phyloP scores from a whole-genome alignment of 2,113 vertebrate genomes.

The Sarotherodon lohbergeri region DNA sequence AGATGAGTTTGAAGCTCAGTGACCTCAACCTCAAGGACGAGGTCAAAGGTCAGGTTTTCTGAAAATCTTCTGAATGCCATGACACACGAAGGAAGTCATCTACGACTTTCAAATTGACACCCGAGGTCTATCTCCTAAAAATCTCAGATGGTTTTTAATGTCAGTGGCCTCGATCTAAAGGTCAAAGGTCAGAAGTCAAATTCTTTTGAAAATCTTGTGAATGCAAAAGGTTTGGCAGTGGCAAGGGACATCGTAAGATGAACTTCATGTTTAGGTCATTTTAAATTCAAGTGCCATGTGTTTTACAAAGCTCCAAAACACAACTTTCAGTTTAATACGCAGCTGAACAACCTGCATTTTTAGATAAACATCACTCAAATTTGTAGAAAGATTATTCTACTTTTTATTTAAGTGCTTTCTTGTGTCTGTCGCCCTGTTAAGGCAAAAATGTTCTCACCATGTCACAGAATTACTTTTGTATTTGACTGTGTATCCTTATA shows the following conservation, averaged over 20 bases:
- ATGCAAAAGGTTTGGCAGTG: neutral
- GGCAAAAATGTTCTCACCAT: neutral
- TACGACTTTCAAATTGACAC: neutral
- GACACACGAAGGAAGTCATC: neutral
- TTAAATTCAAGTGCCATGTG: neutral
- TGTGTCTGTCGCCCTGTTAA: slow-evolving; percentile 11
- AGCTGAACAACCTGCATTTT: neutral
- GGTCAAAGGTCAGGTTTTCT: neutral
- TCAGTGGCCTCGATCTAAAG: neutral
- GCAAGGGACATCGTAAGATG: rapidly evolving
- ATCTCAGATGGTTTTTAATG: neutral
- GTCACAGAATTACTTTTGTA: slow-evolving; percentile 7
- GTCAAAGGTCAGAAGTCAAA: neutral
- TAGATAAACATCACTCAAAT: neutral
- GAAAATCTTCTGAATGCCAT: neutral
- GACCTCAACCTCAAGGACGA: neutral
- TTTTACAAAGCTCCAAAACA: neutral
- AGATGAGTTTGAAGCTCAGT: neutral
- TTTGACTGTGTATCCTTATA: slow-evolving; percentile 22
- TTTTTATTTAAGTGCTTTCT: neutral
- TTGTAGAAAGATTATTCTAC: neutral
- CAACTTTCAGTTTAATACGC: neutral
- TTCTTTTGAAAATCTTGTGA: neutral
- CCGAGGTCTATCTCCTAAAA: neutral
- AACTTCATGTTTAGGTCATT: neutral